Evolutionary conservation across 2,113 vertebrate genomes (phyloP).

Genomic region (Paedocypris sp.): DNA sequence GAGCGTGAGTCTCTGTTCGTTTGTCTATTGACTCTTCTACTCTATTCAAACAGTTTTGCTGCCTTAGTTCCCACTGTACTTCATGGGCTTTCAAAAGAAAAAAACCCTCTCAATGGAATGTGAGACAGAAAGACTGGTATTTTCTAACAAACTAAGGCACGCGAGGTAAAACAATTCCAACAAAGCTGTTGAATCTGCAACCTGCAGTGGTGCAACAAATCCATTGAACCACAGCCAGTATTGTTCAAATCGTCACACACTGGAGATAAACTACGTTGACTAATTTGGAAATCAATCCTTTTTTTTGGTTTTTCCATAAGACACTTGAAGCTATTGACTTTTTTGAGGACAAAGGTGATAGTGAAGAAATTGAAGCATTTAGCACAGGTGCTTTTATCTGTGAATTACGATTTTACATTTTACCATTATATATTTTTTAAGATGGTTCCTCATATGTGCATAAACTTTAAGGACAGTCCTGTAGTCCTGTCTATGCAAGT

Average conservation of each 20-base stretch:
- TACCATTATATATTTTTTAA: too few relatives aligned
- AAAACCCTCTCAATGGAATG: conserved; percentile 31
- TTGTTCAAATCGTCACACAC: conserved; percentile 15
- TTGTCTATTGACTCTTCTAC: conserved; percentile 30
- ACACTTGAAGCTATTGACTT: too few relatives aligned
- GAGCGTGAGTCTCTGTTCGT: conserved; percentile 23
- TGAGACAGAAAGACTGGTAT: background rate
- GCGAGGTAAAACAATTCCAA: conserved; percentile 21
- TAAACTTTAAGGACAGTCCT: too few relatives aligned
- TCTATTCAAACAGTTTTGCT: conserved; percentile 30
- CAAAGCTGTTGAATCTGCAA: background rate
- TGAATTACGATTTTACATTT: too few relatives aligned
- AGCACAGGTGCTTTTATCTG: too few relatives aligned
- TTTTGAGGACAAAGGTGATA: too few relatives aligned
- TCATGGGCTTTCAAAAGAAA: conserved; percentile 13
- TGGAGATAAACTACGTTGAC: conserved; percentile 10
- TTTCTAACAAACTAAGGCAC: conserved; percentile 15
- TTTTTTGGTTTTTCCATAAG: conserved; percentile 12
- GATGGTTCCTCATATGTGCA: too few relatives aligned
- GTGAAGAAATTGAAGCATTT: too few relatives aligned
- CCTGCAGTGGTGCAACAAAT: background rate
- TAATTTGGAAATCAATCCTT: conserved; percentile 15
- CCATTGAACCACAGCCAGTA: conserved; percentile 23
- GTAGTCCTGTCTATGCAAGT: too few relatives aligned
- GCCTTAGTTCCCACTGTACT: conserved; percentile 24